Percentiles rank a stretch among this genome's conserved stretches.
Conservation (phyloP, 1,140 invertebrate species). For the Bombus turneri region DNA sequence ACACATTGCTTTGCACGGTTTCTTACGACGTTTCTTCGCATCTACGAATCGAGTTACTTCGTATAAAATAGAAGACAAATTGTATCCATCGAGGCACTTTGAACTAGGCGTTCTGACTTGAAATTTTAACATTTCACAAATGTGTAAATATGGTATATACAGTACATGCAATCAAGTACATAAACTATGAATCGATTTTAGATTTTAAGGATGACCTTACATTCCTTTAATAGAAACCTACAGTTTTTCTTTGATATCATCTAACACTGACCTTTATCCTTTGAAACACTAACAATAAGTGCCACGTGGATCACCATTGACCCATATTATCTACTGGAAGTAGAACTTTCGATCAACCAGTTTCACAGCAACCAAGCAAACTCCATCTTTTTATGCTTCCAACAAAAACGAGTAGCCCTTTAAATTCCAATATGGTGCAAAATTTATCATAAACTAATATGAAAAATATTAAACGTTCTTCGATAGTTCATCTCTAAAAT, state of each 20-base stretch:
- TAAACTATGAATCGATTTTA: not conserved
- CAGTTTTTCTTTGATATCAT: slow-evolving; percentile 10
- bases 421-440: not conserved
- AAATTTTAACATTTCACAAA: not conserved
- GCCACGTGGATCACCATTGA: not conserved
- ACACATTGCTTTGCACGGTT: too few relatives aligned
- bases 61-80: not conserved
- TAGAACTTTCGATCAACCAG: not conserved
- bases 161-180: too few relatives aligned
- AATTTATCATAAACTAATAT: not conserved
- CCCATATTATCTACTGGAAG: not conserved
- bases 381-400: rapidly evolving
- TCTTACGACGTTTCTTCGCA: too few relatives aligned
- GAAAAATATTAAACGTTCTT: not conserved
- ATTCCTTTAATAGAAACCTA: slow-evolving; percentile 2
- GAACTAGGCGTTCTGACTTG: too few relatives aligned
- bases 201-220: not conserved
- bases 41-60: slow-evolving; percentile 4
- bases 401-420: not conserved
- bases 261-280: slow-evolving; percentile 18
- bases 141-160: not conserved
- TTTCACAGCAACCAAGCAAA: not conserved
- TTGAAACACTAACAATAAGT: not conserved
- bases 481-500: not conserved
- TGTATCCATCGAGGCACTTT: not conserved